Evolutionary conservation across 2,113 vertebrate species (phyloP), one percentile per base, ranked within the genome.

Genomic region (Pelusios castaneus): DNA sequence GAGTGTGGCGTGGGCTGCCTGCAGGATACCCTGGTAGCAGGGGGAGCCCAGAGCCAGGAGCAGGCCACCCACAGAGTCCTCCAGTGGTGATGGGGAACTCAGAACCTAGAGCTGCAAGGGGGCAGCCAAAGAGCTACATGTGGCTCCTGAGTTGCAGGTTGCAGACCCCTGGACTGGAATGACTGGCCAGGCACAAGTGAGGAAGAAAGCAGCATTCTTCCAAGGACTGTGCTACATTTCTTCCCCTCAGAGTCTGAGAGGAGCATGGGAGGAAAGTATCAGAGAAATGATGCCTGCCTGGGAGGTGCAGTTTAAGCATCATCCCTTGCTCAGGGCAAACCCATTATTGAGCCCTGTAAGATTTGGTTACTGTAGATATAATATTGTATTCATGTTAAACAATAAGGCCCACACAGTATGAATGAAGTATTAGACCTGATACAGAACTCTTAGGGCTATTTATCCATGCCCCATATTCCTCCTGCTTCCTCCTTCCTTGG

Each of bases 221-320:
- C 80, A 81, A 70, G 22, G 38, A 78, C n/a, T 56, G 2, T 3
- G 82, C 83, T 24, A 31, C 24, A 8, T 38, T n/a, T 11, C 17
- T 2, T 14, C 31, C 1, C 43, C 10, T 4, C 21, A 2, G 60
- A 52, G 1, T 2, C 4, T 80, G 24, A 49, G 47, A 4, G 7
- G 5, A 41, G 5, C 31, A 31, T 47, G 67, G 25, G 8, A 76
- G 34, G 41, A 0, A 0, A 54, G 58, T 22, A 56, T 63, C 76
- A 5, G 34, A 10, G 34, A 70, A 19, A 1, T 43, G 3, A 27
- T 21, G 60, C 84, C 25, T 0, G 0, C 16, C 5, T 60, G 31
- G 19, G 3, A 0, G 7, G 8, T 12, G 12, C n/a, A 55, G n/a
- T 77, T 21, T 56, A 22, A 41, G 80, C 16, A 88, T 19, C 86